These are phyloP conservation scores for Coregonus clupeaformis DNA, from an alignment of 2,113 vertebrate species.

Conservation along the genomic window DNA sequence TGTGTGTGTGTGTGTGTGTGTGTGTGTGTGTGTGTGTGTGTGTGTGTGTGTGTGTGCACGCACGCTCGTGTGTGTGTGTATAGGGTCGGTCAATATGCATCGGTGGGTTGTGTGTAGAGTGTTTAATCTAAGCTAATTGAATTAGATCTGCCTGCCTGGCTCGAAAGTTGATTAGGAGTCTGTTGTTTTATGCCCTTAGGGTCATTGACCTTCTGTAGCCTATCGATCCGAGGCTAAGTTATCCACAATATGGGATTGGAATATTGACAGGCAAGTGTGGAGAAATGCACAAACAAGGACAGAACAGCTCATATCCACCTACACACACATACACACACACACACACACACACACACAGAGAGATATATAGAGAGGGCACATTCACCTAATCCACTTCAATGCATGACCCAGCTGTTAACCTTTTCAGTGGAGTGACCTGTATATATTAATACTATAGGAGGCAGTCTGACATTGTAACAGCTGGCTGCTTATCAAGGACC, in stretches of 20 bases:
- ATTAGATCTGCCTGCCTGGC: background rate
- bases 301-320: slow-evolving; percentile 25
- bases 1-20: no score
- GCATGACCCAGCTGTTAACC: slow-evolving; percentile 6
- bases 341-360: no score
- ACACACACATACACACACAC: background rate
- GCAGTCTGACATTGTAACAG: no score
- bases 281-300: slow-evolving; percentile 48
- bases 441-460: slow-evolving; percentile 24
- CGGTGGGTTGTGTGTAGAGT: background rate
- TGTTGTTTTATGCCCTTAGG: no score
- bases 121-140: slow-evolving; percentile 58
- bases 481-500: no score
- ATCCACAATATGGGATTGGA: slow-evolving; percentile 44
- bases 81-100: slow-evolving; percentile 50
- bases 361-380: background rate
- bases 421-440: slow-evolving; percentile 22
- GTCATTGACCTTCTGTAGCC: slow-evolving; percentile 44
- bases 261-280: slow-evolving; percentile 48
- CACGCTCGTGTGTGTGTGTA: slow-evolving; percentile 55
- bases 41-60: no score
- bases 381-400: slow-evolving; percentile 15
- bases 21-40: no score
- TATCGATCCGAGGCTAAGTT: slow-evolving; percentile 24
- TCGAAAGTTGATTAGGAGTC: slow-evolving; percentile 55